These are phyloP conservation scores for Monopterus albus DNA, from an alignment of 2,113 vertebrate genomes.

Conservation along the genomic window DNA sequence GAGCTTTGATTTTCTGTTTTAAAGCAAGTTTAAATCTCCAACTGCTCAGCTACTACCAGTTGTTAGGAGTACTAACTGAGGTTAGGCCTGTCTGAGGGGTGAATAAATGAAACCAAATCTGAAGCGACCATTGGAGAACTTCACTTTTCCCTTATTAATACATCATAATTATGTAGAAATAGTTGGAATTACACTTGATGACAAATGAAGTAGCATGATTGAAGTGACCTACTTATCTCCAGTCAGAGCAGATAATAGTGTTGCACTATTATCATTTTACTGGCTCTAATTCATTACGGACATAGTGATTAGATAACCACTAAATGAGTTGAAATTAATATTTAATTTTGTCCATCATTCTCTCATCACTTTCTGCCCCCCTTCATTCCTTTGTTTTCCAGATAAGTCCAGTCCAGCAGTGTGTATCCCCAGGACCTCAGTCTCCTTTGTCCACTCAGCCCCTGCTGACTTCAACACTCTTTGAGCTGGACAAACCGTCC, in stretches of 20 bases:
- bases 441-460: slow-evolving; percentile 45
- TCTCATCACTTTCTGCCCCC: slow-evolving; percentile 17
- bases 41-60: neutral
- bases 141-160: neutral
- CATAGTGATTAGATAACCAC: slow-evolving; percentile 29
- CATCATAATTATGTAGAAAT: slow-evolving; percentile 18
- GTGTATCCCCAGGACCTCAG: slow-evolving; percentile 11
- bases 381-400: slow-evolving; percentile 35
- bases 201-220: slow-evolving; percentile 23
- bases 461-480: slow-evolving; percentile 67
- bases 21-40: neutral
- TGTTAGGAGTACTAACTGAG: neutral
- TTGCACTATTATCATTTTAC: slow-evolving; percentile 14
- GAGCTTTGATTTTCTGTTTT: neutral
- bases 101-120: neutral
- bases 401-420: slow-evolving; percentile 36
- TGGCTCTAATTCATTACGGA: slow-evolving; percentile 23
- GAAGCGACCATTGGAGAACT: neutral
- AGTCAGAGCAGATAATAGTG: slow-evolving; percentile 8
- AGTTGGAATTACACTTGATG: slow-evolving; percentile 17
- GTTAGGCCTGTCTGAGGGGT: neutral
- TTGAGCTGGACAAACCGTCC: slow-evolving; percentile 46
- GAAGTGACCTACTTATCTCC: slow-evolving; percentile 28
- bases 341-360: slow-evolving; percentile 12
- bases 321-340: slow-evolving; percentile 9